phyloP scores from a whole-genome alignment of 2,797 vertebrate genomes.

The Sarcophilus harrisii region DNA sequence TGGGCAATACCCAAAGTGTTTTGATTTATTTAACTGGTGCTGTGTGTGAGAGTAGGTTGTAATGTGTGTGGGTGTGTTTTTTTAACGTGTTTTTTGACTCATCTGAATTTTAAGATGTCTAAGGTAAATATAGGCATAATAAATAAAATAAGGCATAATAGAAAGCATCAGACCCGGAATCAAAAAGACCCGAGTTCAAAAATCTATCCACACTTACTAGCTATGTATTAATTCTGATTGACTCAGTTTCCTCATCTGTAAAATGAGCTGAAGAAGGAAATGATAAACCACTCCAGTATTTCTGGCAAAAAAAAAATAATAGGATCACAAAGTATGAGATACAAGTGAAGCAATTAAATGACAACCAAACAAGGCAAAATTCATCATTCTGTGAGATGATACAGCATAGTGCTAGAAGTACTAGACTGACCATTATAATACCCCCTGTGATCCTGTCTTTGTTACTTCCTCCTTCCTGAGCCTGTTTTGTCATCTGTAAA shows the following conservation, averaged over 20 bases:
- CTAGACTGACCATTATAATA: neutral
- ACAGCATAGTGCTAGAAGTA: rapidly evolving
- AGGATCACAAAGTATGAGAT: neutral
- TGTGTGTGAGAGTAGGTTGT: neutral
- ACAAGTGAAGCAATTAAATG: neutral
- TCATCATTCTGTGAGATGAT: neutral
- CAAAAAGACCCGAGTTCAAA: neutral
- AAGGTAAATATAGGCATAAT: neutral
- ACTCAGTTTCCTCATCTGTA: neutral
- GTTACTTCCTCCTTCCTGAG: neutral
- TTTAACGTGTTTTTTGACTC: neutral
- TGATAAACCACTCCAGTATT: neutral
- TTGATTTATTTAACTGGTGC: neutral
- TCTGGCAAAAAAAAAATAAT: neutral
- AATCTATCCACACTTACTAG: neutral
- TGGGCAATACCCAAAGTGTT: neutral
- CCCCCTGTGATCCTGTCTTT: neutral
- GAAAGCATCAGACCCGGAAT: neutral
- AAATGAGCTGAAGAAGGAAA: neutral
- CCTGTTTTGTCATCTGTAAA: neutral
- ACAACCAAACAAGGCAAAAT: neutral
- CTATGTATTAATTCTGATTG: neutral
- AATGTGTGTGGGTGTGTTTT: too few species aligned
- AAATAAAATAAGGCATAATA: neutral
- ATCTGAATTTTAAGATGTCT: neutral